Evolutionary conservation across 2,797 vertebrate genomes (phyloP), one percentile per base, ranked within the genome.

Genomic region (Zalophus californianus): DNA sequence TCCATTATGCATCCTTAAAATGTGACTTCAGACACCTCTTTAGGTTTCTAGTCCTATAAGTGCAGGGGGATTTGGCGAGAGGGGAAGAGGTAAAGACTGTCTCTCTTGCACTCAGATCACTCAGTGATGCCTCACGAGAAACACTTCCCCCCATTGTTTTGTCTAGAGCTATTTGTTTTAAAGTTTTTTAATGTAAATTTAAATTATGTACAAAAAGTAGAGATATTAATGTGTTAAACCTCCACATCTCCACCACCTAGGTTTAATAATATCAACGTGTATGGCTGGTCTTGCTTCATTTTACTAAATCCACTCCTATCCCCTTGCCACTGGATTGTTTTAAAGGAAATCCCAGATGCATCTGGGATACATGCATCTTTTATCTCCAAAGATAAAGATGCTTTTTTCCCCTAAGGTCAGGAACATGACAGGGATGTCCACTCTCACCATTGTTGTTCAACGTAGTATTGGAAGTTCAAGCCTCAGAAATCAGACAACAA

Each of bases 1-100:
- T 98, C 97, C 98, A 98, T 98, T 98, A 97, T 86, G 66, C 72
- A 85, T 90, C 96, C 98, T 98, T 96, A 98, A 98, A 97, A 95
- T 98, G 97, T 98, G 97, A 96, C 96, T 97, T 96, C 87, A 96
- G 84, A 94, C 38, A 96, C 90, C 90, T 98, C 64, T 97, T 1
- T 95, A 80, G 97, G 97, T 97, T 98, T 97, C 80, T 83, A 68
- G 87, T 77, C 75, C 7, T 50, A 0, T 97, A 91, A 97, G 91
- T 96, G 82, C 90, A 95, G 52, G 90, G 96, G 94, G 90, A 95
- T 97, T 95, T 97, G 96, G 78, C 0, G n/a, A 80, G 83, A n/a
- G 35, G 70, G 73, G 44, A 85, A 41, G 11, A 62, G 68, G 84
- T 72, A 32, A 50, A 94, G 89, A 94, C 54, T 5, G 23, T 29